Evolutionary conservation across 2,113 vertebrate species (phyloP).

Genomic region (Sceloporus undulatus): DNA sequence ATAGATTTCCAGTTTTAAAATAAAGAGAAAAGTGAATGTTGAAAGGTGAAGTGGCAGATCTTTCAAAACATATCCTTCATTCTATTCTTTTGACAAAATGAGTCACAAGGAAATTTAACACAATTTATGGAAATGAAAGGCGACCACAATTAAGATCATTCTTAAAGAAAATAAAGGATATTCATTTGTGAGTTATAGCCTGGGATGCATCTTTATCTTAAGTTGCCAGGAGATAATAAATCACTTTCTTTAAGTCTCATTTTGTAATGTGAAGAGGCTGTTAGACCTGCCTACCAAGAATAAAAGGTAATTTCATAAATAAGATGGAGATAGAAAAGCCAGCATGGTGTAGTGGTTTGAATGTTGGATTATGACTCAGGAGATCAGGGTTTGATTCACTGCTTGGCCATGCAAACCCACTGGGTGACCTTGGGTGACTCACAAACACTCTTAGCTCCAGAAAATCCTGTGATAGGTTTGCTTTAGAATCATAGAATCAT

Average conservation of each 20-base stretch:
- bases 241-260: slow-evolving; percentile 53
- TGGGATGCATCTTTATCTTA: slow-evolving; percentile 58
- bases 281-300: slow-evolving; percentile 44
- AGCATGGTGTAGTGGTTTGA: no score
- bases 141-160: slow-evolving; percentile 64
- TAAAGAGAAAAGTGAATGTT: slow-evolving; percentile 50
- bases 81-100: slow-evolving; percentile 64
- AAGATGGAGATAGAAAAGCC: not conserved
- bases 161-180: slow-evolving; percentile 57
- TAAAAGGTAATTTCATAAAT: not conserved
- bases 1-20: slow-evolving; percentile 63
- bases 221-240: slow-evolving; percentile 64
- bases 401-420: no score
- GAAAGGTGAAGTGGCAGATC: slow-evolving; percentile 62
- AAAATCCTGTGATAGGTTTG: not conserved
- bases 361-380: no score
- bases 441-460: no score
- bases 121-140: slow-evolving; percentile 68
- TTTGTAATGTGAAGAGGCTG: slow-evolving; percentile 45
- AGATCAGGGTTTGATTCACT: no score
- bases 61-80: slow-evolving; percentile 67
- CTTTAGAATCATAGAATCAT: no score
- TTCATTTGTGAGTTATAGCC: slow-evolving; percentile 60
- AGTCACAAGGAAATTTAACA: slow-evolving; percentile 71
- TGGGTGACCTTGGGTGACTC: no score